Conservation (phyloP, 2,888 invertebrate species). For the Hermaeophaga mercurialis region DNA sequence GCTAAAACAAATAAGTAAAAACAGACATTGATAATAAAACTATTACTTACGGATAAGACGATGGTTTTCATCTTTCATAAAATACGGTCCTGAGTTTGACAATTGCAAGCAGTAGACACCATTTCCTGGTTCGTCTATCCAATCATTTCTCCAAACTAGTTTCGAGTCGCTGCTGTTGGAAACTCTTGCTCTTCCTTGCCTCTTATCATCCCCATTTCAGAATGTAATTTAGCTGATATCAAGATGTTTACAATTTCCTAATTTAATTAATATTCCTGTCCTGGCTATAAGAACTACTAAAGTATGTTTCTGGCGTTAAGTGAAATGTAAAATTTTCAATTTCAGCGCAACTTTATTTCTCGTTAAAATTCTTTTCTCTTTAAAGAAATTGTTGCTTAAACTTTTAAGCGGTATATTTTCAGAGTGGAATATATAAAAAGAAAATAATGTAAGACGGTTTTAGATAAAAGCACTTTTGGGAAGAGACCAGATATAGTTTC, state of each 20-base stretch:
- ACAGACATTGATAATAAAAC: no score
- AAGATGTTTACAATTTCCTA: background rate
- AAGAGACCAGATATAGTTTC: no score
- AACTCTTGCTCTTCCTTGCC: constrained; percentile 2
- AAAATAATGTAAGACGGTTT: no score
- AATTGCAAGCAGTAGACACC: constrained; percentile 8
- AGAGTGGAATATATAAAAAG: no score
- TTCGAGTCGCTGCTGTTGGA: constrained; percentile 3
- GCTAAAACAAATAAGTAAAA: no score
- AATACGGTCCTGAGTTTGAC: background rate
- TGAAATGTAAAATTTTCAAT: background rate
- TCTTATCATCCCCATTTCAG: background rate
- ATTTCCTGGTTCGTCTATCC: constrained; percentile 12
- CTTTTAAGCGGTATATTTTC: no score
- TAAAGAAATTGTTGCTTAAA: no score
- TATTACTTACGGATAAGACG: no score
- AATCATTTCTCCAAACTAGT: constrained; percentile 10
- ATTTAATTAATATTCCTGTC: background rate
- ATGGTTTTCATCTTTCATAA: no score
- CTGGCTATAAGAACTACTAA: background rate
- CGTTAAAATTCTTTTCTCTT: no score
- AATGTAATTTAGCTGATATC: background rate
- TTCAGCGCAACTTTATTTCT: background rate
- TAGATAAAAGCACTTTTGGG: no score
- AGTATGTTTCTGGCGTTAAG: background rate